These are phyloP conservation scores for Athripsodes cinereus DNA, from an alignment of 2,888 invertebrate genomes.

Conservation along the genomic window DNA sequence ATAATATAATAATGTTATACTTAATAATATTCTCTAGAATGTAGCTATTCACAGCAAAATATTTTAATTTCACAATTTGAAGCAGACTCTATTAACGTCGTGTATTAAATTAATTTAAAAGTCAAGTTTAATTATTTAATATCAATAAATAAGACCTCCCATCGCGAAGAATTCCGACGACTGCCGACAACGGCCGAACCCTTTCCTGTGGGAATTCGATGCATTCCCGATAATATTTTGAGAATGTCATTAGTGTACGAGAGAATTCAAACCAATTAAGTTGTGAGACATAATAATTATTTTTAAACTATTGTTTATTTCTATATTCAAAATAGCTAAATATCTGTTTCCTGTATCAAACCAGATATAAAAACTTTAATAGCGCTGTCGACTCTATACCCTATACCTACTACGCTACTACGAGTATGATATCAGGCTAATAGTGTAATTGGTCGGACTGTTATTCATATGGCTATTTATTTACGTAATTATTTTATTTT, in stretches of 20 bases:
- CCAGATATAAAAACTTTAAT: too few species aligned
- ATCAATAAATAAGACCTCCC: not conserved
- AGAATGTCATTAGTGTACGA: constrained; percentile 3
- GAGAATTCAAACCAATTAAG: constrained; percentile 1
- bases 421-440: too few species aligned
- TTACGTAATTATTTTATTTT: too few species aligned
- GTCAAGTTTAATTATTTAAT: not conserved
- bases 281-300: constrained; percentile 2
- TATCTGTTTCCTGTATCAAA: not conserved
- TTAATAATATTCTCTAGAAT: too few species aligned
- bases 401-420: too few species aligned
- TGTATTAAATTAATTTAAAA: not conserved
- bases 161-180: constrained; percentile 1
- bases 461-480: too few species aligned
- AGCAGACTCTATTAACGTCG: too few species aligned
- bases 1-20: too few species aligned
- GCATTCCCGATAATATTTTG: not conserved
- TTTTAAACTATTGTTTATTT: not conserved
- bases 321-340: not conserved
- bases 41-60: too few species aligned
- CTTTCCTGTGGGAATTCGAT: constrained; percentile 1
- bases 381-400: too few species aligned
- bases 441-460: too few species aligned
- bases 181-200: constrained; percentile 2
- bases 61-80: too few species aligned